Evolutionary conservation across 2,888 invertebrate species (phyloP).

Genomic region (Hypomecis atomaria): DNA sequence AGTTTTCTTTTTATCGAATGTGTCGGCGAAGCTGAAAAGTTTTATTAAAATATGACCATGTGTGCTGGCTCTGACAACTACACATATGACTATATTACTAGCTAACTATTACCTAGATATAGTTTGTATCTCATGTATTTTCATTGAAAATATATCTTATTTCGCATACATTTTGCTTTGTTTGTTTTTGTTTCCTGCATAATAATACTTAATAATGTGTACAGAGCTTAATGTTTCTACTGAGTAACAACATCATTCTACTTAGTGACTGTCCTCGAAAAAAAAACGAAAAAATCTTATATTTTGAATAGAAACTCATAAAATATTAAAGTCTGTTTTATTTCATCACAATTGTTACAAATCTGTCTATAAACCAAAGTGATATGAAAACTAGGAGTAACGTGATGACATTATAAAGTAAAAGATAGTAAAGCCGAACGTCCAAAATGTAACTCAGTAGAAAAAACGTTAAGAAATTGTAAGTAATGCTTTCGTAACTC

Average conservation of each 20-base stretch:
- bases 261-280: slow-evolving; percentile 5
- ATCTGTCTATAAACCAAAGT: too few species aligned
- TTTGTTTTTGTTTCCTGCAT: slow-evolving; percentile 5
- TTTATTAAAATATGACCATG: slow-evolving; percentile 3
- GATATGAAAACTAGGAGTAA: too few species aligned
- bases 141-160: slow-evolving; percentile 3
- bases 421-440: too few species aligned
- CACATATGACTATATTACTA: slow-evolving; percentile 5
- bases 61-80: slow-evolving; percentile 5
- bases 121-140: slow-evolving; percentile 5
- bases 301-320: slow-evolving; percentile 3
- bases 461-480: too few species aligned
- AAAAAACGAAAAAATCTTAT: slow-evolving; percentile 6
- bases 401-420: too few species aligned
- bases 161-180: slow-evolving; percentile 3
- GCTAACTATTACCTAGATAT: slow-evolving; percentile 3
- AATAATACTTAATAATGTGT: too few species aligned
- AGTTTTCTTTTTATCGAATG: slow-evolving; percentile 1
- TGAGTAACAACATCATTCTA: slow-evolving; percentile 3
- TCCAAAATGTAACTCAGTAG: too few species aligned
- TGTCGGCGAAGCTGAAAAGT: slow-evolving; percentile 5
- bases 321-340: too few species aligned
- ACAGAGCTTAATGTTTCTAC: slow-evolving; percentile 3
- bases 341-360: too few species aligned
- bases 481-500: too few species aligned